Percentiles rank a stretch among this genome's conserved stretches.
Evolutionary conservation across 1,140 invertebrate species (phyloP).

Genomic region (Hyposmocoma kahamanoa): DNA sequence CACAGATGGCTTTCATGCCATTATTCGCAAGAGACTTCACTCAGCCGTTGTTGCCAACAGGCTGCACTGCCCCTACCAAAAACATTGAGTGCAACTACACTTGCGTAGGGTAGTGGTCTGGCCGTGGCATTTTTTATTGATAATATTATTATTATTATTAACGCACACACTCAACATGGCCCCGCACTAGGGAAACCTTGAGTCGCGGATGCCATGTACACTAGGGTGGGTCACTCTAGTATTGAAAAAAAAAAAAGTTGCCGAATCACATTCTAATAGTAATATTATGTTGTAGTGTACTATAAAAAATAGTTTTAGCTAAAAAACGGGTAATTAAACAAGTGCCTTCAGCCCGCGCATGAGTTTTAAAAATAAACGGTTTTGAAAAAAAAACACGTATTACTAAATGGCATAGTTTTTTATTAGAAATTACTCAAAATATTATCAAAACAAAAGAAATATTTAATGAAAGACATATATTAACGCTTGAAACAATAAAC

Average conservation of each 20-base stretch:
- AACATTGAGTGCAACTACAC: no score
- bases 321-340: conserved; percentile 3
- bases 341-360: neutral
- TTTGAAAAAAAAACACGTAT: neutral
- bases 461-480: conserved; percentile 1
- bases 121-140: no score
- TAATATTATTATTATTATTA: conserved; percentile 5
- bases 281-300: neutral
- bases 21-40: no score
- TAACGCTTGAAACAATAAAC: neutral
- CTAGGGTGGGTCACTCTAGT: conserved; percentile 2
- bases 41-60: no score
- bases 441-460: neutral
- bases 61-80: no score
- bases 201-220: no score
- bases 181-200: no score
- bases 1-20: no score
- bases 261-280: neutral
- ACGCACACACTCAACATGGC: no score
- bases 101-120: no score
- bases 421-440: conserved; percentile 3
- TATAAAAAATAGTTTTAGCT: conserved; percentile 5
- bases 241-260: conserved; percentile 2
- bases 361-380: neutral
- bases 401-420: neutral